These are phyloP conservation scores for Hanleya hanleyi DNA, from an alignment of 2,888 invertebrate genomes.

Conservation along the genomic window DNA sequence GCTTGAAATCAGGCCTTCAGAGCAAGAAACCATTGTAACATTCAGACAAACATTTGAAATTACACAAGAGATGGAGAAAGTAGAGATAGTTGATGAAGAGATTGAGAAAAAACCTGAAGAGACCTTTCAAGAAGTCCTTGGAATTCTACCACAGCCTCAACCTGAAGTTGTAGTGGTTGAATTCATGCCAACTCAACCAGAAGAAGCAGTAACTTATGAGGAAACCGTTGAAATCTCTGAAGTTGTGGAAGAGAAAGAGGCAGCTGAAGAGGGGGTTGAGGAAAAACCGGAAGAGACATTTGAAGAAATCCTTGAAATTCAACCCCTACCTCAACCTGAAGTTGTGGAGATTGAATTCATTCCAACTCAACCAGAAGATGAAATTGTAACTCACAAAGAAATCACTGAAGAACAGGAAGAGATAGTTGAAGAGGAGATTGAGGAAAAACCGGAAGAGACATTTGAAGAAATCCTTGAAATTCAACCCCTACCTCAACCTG, in stretches of 20 bases:
- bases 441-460: background rate
- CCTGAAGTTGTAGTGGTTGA: conserved; percentile 27
- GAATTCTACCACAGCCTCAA: background rate
- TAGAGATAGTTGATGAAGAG: conserved; percentile 11
- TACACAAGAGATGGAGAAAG: conserved; percentile 9
- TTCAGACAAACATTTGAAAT: conserved; percentile 13
- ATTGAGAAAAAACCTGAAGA: background rate
- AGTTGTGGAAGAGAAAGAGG: conserved; percentile 1
- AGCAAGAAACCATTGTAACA: too few species aligned
- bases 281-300: background rate
- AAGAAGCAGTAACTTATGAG: conserved; percentile 10
- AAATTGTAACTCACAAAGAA: background rate
- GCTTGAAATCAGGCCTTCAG: background rate
- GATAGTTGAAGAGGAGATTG: background rate
- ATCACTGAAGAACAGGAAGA: conserved; percentile 7
- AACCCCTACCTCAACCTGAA: conserved; percentile 13
- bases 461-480: conserved; percentile 50
- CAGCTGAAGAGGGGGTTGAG: background rate
- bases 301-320: background rate
- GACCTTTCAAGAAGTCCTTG: conserved; percentile 9
- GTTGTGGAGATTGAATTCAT: conserved; percentile 25
- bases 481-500: background rate
- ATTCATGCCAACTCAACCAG: conserved; percentile 14
- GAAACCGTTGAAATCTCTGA: conserved; percentile 1
- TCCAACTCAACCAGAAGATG: background rate